Evolutionary conservation across 2,888 invertebrate species (phyloP).

Genomic region (Amiota mariae): DNA sequence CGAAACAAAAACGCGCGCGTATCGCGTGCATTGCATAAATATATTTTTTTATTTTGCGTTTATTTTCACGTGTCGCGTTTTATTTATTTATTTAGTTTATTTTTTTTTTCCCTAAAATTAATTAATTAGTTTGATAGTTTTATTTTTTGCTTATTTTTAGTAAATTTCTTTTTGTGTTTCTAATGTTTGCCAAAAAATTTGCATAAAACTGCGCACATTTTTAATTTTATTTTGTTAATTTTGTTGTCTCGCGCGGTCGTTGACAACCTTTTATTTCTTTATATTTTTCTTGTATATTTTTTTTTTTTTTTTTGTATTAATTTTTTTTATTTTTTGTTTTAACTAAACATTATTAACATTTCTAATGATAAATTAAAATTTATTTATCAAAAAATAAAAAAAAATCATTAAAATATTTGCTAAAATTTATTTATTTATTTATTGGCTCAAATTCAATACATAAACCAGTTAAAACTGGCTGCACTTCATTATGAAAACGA

Average conservation of each 20-base stretch:
- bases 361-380: constrained; percentile 31
- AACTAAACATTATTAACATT: neutral
- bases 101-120: neutral
- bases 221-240: constrained; percentile 5
- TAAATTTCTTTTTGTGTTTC: neutral
- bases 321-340: neutral
- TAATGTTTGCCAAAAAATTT: constrained; percentile 37
- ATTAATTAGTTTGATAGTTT: constrained; percentile 12
- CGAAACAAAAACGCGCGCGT: constrained; percentile 27
- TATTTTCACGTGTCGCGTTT: constrained; percentile 43
- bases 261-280: neutral
- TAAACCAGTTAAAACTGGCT: constrained; percentile 59
- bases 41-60: constrained; percentile 32
- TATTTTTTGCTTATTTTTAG: constrained; percentile 30
- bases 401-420: too few species aligned
- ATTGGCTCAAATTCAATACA: constrained; percentile 31
- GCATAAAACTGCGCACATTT: constrained; percentile 45
- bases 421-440: too few species aligned
- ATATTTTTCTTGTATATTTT: too few species aligned
- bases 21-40: constrained; percentile 42
- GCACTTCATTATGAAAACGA: constrained; percentile 53
- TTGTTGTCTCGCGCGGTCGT: neutral
- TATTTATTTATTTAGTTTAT: neutral
- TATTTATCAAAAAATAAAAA: constrained; percentile 32
- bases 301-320: neutral